Base-by-base conservation (phyloP, 1,140 invertebrate genomes). In the Sycophaga agraensis region DNA sequence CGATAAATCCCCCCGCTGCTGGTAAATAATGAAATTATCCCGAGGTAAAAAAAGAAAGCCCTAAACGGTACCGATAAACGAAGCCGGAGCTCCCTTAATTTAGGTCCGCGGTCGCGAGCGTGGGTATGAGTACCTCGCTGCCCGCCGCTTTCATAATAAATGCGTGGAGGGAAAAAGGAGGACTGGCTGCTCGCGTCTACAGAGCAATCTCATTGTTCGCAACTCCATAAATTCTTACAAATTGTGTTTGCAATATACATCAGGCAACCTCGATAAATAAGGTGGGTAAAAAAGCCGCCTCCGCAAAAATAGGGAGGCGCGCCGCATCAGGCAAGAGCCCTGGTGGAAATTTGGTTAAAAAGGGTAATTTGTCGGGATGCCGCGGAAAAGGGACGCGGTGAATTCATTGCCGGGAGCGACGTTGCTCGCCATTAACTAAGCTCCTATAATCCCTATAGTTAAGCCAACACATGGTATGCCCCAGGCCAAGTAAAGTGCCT, bases 381-480 rank as follows among this genome's bases (percentile, higher is more conserved):
- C 4, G 11, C 4, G 68, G 69, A 76, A 34, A 48, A 50, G 11
- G 48, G 40, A 46, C n/a, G 74, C 66, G 61, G 66, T 63, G 70
- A 75, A 76, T 76, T 72, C 73, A 71, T 78, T 73, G 71, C 70
- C 65, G 65, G 66, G 28, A 34, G n/a, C 8, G 5, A 14, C 26
- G 28, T n/a, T n/a, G 48, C 16, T 17, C 28, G n/a, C 37, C 37
- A 78, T 79, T 78, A 79, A 75, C 75, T 77, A 78, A 77, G 73
- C 76, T n/a, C 70, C 12, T 51, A 67, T 79, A 79, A 79, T 77
- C 75, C 71, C 73, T 74, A 71, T 70, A 69, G 73, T 74, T 77
- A 76, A 76, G 76, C 76, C 76, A 76, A 74, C 77, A 79, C 74
- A 77, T 79, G 75, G 75, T 77, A 31, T 42, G 17, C 12, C 39